Conservation (phyloP, 2,113 vertebrate genomes). For the Pseudopipra pipra region DNA sequence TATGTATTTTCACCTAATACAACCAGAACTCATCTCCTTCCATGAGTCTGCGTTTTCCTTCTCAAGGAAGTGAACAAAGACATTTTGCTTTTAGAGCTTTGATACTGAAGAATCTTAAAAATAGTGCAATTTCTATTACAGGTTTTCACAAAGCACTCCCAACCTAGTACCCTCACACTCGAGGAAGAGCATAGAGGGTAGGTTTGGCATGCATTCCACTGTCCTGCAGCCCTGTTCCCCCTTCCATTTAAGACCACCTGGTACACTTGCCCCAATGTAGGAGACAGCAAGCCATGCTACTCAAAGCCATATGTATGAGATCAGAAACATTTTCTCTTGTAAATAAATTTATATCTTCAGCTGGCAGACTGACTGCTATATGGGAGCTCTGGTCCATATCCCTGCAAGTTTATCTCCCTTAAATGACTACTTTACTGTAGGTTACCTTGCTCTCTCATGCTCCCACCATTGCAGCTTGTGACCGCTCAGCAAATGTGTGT, state of each 20-base stretch:
- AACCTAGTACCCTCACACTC: background rate
- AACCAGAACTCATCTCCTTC: background rate
- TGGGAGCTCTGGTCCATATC: background rate
- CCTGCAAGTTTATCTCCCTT: background rate
- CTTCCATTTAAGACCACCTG: background rate
- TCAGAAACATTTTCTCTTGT: background rate
- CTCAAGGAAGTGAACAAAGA: background rate
- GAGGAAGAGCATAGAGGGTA: background rate
- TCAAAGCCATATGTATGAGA: background rate
- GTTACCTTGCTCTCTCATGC: accelerated
- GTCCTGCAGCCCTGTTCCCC: background rate
- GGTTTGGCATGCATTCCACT: background rate
- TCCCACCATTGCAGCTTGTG: background rate
- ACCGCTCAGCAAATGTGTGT: background rate
- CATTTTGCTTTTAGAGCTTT: background rate
- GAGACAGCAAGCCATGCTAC: accelerated
- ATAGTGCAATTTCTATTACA: background rate
- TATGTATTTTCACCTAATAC: background rate
- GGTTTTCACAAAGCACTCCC: background rate
- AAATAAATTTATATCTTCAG: background rate
- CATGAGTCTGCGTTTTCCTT: background rate
- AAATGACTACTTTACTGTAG: background rate
- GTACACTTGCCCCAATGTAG: background rate
- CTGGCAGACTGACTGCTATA: background rate
- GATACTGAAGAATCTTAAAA: background rate